phyloP scores from a whole-genome alignment of 2,113 vertebrate species.

The Zapus hudsonius region DNA sequence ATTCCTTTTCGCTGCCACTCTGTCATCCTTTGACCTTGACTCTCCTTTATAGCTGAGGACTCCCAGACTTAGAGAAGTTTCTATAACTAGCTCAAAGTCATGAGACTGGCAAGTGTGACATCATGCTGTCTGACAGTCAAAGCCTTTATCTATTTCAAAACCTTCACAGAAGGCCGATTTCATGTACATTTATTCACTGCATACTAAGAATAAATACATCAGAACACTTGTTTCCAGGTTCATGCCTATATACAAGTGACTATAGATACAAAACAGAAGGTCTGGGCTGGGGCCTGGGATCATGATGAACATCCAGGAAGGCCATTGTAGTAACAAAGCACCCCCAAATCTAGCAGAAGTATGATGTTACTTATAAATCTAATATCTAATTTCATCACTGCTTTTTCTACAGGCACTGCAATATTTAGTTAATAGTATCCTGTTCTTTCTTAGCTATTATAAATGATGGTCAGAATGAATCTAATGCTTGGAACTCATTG shows the following conservation, averaged over 20 bases:
- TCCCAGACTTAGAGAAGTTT: slow-evolving; percentile 20
- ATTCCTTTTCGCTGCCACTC: neutral
- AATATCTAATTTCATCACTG: neutral
- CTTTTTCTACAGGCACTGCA: neutral
- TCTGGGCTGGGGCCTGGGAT: neutral
- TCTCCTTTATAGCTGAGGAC: neutral
- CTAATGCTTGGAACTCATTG: neutral
- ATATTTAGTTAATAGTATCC: neutral
- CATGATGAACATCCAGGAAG: neutral
- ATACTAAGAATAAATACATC: neutral
- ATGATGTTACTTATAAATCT: neutral
- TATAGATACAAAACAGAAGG: neutral
- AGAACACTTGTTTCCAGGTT: neutral
- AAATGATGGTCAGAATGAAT: neutral
- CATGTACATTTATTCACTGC: neutral
- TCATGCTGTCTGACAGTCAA: neutral
- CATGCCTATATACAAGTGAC: neutral
- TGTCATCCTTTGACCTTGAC: neutral
- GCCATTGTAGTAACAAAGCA: neutral
- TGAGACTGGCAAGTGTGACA: slow-evolving; percentile 1
- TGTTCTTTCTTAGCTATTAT: neutral
- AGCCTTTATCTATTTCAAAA: slow-evolving; percentile 25
- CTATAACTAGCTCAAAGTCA: slow-evolving; percentile 20
- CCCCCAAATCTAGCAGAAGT: neutral
- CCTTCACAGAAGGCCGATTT: neutral